Conservation (phyloP, 2,113 vertebrate species). For the Blennius ocellaris region DNA sequence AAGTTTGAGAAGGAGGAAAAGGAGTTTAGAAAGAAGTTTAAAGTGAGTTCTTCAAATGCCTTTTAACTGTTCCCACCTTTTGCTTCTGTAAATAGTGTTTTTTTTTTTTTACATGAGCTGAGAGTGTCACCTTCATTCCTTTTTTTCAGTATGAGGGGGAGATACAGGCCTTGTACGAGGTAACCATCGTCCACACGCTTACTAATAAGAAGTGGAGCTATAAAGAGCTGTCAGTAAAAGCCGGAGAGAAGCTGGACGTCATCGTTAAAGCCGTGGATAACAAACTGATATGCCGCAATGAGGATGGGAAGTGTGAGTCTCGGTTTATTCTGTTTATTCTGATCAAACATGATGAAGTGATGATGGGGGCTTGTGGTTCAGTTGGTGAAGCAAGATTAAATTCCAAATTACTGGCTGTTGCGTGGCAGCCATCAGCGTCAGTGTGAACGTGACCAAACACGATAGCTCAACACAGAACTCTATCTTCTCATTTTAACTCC, state of each 20-base stretch:
- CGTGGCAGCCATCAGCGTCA: too few species aligned
- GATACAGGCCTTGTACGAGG: slow-evolving; percentile 88
- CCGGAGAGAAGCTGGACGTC: slow-evolving; percentile 89
- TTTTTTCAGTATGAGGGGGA: slow-evolving; percentile 90
- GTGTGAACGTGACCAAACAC: too few species aligned
- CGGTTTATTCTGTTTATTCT: not conserved
- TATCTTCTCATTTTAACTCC: not conserved
- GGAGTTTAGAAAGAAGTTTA: slow-evolving; percentile 94
- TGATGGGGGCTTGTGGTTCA: too few species aligned
- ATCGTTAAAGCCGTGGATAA: slow-evolving; percentile 86
- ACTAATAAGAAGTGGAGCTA: slow-evolving; percentile 84
- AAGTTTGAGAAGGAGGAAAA: slow-evolving; percentile 92
- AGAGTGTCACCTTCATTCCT: not conserved
- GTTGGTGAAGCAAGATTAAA: too few species aligned
- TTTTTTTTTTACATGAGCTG: not conserved
- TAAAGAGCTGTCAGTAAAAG: slow-evolving; percentile 88
- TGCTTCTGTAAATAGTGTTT: too few species aligned
- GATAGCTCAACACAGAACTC: too few species aligned
- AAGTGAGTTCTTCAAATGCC: slow-evolving; percentile 77
- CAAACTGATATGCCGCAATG: slow-evolving; percentile 91
- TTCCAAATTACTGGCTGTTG: too few species aligned
- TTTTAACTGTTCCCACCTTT: not conserved
- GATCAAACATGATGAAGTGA: too few species aligned
- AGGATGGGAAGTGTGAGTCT: slow-evolving; percentile 94
- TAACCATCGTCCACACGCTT: slow-evolving; percentile 77